Evolutionary conservation across 2,113 vertebrate genomes (phyloP), one percentile per base, ranked within the genome.

Genomic region (Hippocampus mohnikei): DNA sequence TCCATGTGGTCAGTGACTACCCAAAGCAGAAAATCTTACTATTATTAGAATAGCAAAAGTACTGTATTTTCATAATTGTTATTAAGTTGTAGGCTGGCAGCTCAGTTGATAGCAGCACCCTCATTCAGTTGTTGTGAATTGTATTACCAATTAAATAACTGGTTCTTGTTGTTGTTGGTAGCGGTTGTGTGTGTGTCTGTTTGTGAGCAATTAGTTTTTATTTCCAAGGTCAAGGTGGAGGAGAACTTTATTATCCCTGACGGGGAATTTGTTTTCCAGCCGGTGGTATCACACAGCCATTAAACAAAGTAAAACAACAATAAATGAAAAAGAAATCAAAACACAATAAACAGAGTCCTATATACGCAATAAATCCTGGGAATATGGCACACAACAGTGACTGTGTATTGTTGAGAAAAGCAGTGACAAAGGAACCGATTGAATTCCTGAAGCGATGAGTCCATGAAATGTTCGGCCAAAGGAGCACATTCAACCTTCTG

Each of bases 261-360:
- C 23, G 23, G 55, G 55, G 12, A 58, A 58, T 58, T 58, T 58
- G 55, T 27, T 58, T 58, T 58, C 55, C 55, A 15, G 55, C 55
- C 55, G 23, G 23, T 58, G 23, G 55, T 58, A 25, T 20, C 55
- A 58, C 20, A 58, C 55, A 58, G 55, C 25, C 23, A 58, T 58
- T 58, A 58, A 58, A 58, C 55, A 58, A 58, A 58, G 55, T 58
- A 58, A 58, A 58, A 58, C 55, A 58, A 58, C 55, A 58, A 58
- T 58, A 58, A 58, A 58, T 58, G 55, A 58, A 58, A 58, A 23
- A 27, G 23, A 27, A 58, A 58, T 58, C 55, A 58, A 58, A 58
- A 58, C 23, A 58, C 23, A 27, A 58, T 58, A 58, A 58, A 58
- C n/a, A 12, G 23, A 5, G 23, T 25, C 55, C 55, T 15, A 12